Percentiles rank a stretch among this genome's conserved stretches.
phyloP scores from a whole-genome alignment of 2,797 vertebrate species.

The Pteronotus mesoamericanus region DNA sequence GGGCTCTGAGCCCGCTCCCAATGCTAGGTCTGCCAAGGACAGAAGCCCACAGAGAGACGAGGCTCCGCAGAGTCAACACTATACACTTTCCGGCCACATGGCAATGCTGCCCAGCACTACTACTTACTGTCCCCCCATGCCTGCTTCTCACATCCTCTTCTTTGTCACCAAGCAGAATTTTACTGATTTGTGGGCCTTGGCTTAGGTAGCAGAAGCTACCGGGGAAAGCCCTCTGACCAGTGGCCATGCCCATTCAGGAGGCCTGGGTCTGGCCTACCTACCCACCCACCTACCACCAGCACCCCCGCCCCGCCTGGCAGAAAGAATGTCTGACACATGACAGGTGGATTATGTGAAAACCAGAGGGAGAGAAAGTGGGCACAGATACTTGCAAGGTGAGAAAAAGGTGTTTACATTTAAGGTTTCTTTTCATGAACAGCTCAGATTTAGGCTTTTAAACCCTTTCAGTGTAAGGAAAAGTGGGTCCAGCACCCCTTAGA shows the following conservation, averaged over 20 bases:
- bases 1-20: fast-evolving
- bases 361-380: neutral
- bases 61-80: neutral
- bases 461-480: neutral
- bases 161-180: neutral
- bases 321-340: neutral
- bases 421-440: neutral
- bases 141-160: neutral
- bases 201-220: neutral
- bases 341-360: neutral
- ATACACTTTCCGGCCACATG: neutral
- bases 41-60: neutral
- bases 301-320: too few species aligned
- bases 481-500: neutral
- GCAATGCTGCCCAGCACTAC: too few species aligned
- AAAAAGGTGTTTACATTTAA: neutral
- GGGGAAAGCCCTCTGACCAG: neutral
- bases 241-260: neutral
- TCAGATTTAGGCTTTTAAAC: neutral
- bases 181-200: neutral
- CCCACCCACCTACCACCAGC: neutral
- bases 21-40: too few species aligned
- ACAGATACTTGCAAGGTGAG: neutral
- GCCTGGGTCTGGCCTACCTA: neutral
- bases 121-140: neutral